Base-by-base conservation (phyloP, 2,888 invertebrate species). In the Argynnis bischoffii region DNA sequence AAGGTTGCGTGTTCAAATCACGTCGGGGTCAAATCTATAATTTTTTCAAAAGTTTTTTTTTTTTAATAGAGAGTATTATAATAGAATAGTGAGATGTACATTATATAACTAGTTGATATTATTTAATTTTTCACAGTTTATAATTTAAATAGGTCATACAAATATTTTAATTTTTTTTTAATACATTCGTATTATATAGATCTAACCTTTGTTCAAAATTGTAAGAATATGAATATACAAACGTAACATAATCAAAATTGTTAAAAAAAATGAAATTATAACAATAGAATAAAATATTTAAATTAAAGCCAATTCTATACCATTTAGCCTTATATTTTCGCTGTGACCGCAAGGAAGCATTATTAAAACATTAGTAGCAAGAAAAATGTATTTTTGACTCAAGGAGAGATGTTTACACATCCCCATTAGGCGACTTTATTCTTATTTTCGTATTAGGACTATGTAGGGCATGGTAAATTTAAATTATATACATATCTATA, bases 1-100 rank as follows among this genome's bases (percentile, higher is more conserved):
- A 97, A 97, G 97, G 97, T 96, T 97, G 97, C 97, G 97, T 97
- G 97, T 97, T 97, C 97, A 96, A 97, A 96, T 97, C 97, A 97
- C 97, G 96, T 97, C 96, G 96, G 96, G 97, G 96, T 97, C 97
- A 96, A 86, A 48, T 1, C 2, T 11, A 8, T 2, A 0, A 8
- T 41, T 41, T 41, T 41, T 41, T 3, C 4, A 26, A 4, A 26
- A 26, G 26, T 8, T 41, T 11, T 41, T 35, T 11, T 41, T 35
- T 41, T 35, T 41, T 41, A 41, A 41, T 41, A 8, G 11, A 41
- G 3, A 41, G 0, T 35, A 26, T 26, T 5, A 35, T 35, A 35
- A 11, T 11, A 41, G 11, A 3, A 41, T 2, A 41, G 8, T 41
- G 3, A 35, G 35, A 35, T 35, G 11, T 35, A 6, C 35, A 35